Evolutionary conservation across 2,797 vertebrate genomes (phyloP).

Genomic region (Tympanoctomys barrerae): DNA sequence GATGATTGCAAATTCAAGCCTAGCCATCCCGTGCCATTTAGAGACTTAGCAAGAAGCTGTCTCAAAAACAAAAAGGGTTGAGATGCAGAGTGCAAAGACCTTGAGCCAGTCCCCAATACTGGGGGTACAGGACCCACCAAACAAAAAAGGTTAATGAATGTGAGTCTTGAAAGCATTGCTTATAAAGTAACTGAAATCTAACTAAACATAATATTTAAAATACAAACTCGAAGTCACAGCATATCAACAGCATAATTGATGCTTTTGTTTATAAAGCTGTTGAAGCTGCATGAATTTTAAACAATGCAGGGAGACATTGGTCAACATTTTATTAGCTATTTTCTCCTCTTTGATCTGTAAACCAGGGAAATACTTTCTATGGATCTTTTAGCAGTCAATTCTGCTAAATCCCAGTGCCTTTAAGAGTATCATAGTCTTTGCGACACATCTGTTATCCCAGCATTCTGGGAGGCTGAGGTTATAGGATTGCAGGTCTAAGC

Average conservation of each 20-base stretch:
- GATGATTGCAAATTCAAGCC: background rate
- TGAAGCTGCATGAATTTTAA: slow-evolving; percentile 22
- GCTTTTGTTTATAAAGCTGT: slow-evolving; percentile 36
- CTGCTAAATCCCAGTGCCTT: slow-evolving; percentile 12
- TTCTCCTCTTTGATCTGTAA: slow-evolving; percentile 46
- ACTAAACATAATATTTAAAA: slow-evolving; percentile 52
- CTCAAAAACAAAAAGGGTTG: background rate
- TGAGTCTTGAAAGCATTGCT: background rate
- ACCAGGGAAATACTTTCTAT: background rate
- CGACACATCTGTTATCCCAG: background rate
- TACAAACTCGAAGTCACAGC: background rate
- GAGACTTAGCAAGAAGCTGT: background rate
- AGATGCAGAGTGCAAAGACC: background rate
- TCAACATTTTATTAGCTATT: slow-evolving; percentile 47
- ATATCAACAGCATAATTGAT: background rate
- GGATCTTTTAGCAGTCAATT: slow-evolving; percentile 33
- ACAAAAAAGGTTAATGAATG: background rate
- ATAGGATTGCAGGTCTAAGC: background rate
- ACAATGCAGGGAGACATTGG: background rate
- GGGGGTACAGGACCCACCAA: background rate
- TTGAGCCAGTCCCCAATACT: background rate
- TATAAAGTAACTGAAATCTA: slow-evolving; percentile 29
- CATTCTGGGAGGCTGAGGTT: background rate
- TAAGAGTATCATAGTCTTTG: background rate
- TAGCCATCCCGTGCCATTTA: background rate